phyloP scores from a whole-genome alignment of 2,888 invertebrate genomes.

The Ornithoptera alexandrae region DNA sequence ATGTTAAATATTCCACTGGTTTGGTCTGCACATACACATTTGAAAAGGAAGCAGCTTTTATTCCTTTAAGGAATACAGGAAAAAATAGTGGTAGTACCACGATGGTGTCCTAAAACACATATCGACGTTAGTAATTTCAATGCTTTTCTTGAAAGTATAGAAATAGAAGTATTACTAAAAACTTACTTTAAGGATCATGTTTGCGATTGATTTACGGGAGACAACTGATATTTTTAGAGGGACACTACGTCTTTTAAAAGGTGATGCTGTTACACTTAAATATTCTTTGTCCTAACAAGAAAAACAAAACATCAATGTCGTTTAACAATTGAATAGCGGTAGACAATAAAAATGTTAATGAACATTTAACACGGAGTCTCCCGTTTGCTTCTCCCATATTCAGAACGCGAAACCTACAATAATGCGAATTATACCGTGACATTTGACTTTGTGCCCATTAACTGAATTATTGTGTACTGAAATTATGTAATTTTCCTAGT shows the following conservation, averaged over 20 bases:
- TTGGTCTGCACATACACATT: slow-evolving; percentile 63
- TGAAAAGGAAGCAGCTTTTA: slow-evolving; percentile 53
- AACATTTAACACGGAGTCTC: slow-evolving; percentile 62
- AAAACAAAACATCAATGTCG: slow-evolving; percentile 77
- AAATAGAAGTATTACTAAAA: not conserved
- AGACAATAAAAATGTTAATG: slow-evolving; percentile 76
- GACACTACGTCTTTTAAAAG: slow-evolving; percentile 67
- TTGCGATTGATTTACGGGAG: slow-evolving; percentile 64
- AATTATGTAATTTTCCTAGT: slow-evolving; percentile 50
- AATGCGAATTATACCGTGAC: slow-evolving; percentile 58
- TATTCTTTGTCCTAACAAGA: slow-evolving; percentile 75
- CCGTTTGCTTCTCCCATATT: slow-evolving; percentile 57
- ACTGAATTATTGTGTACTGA: slow-evolving; percentile 47
- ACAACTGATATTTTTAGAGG: slow-evolving; percentile 69
- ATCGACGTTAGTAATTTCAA: not conserved
- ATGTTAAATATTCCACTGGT: slow-evolving; percentile 53
- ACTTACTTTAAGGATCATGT: slow-evolving; percentile 74
- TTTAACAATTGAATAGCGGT: slow-evolving; percentile 65
- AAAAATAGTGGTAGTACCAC: slow-evolving; percentile 41
- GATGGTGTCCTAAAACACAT: slow-evolving; percentile 48
- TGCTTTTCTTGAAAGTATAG: not conserved
- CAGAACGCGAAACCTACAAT: slow-evolving; percentile 61
- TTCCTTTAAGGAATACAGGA: slow-evolving; percentile 40
- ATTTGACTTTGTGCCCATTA: slow-evolving; percentile 51
- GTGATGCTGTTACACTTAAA: slow-evolving; percentile 65